These are phyloP conservation scores for Pocota personata DNA, from an alignment of 2,888 invertebrate genomes.

Conservation along the genomic window DNA sequence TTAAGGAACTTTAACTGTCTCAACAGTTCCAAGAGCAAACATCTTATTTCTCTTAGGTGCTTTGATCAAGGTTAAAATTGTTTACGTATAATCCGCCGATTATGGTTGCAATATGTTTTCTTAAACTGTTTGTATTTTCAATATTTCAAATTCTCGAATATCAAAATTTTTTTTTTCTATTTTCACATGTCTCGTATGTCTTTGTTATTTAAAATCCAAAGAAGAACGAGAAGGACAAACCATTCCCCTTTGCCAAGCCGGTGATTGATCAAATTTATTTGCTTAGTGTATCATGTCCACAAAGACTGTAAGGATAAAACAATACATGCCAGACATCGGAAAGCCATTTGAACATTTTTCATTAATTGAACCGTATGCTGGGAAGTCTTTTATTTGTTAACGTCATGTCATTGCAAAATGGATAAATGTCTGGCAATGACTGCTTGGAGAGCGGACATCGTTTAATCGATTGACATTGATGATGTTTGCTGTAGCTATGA, in stretches of 20 bases:
- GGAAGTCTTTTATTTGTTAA: constrained; percentile 34
- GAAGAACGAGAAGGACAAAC: not conserved
- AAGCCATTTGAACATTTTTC: constrained; percentile 23
- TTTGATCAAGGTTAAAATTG: no score
- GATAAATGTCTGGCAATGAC: constrained; percentile 16
- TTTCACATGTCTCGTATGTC: not conserved
- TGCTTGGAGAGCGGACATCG: not conserved
- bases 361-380: constrained; percentile 22
- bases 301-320: not conserved
- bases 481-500: not conserved
- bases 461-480: not conserved
- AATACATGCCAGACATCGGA: constrained; percentile 20
- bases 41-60: no score
- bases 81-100: no score
- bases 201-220: constrained; percentile 5
- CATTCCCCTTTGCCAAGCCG: constrained; percentile 4
- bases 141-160: not conserved
- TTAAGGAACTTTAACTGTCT: no score
- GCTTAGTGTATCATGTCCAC: constrained; percentile 7
- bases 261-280: constrained; percentile 43
- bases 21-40: no score
- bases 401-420: constrained; percentile 25
- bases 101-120: no score
- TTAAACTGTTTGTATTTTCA: no score
- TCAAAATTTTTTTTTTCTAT: not conserved